Base-by-base conservation (phyloP, 2,797 vertebrate species). In the Myripristis murdjan region DNA sequence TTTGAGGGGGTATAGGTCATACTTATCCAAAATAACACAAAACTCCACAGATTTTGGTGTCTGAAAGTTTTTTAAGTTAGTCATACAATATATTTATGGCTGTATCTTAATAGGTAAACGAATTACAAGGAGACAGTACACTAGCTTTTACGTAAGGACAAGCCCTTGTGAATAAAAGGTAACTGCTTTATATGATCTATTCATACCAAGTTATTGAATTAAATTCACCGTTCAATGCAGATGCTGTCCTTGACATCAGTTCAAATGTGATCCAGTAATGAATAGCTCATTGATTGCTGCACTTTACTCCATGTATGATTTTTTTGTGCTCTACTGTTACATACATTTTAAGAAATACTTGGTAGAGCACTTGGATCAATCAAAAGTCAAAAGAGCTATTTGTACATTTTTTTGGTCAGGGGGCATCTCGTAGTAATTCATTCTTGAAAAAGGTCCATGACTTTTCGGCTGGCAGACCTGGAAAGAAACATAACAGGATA, bases 401-500 rank as follows among this genome's bases (percentile, higher is more conserved):
- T 60, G 33, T 28, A 15, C 23, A 58, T 15, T 58, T 52, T 51
- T 70, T 70, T 78, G 63, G 54, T 79, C 61, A 63, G 28, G 46
- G 66, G 75, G 69, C 57, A 63, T 74, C 69, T 73, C 49, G 41
- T 33, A 43, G 15, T 67, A 55, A 73, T 87, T 82, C 79, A 72
- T 74, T 75, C 64, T 70, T 52, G 58, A 70, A 82, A 63, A 72
- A 64, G 70, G 61, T 77, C 79, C 76, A 69, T 80, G 75, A 89
- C 87, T 77, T 84, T 86, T 89, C 81, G 76, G 76, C 76, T 41
- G 57, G 65, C 55, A 72, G 77, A 77, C 64, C 57, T 75, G 18
- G 49, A 86, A 70, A 85, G 79, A 85, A 87, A 89, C 61, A 75
- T 81, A 75, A 82, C 72, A 78, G 54, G 79, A 80, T 86, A 81